Evolutionary conservation across 2,888 invertebrate genomes (phyloP).

Genomic region (Mayetiola destructor): DNA sequence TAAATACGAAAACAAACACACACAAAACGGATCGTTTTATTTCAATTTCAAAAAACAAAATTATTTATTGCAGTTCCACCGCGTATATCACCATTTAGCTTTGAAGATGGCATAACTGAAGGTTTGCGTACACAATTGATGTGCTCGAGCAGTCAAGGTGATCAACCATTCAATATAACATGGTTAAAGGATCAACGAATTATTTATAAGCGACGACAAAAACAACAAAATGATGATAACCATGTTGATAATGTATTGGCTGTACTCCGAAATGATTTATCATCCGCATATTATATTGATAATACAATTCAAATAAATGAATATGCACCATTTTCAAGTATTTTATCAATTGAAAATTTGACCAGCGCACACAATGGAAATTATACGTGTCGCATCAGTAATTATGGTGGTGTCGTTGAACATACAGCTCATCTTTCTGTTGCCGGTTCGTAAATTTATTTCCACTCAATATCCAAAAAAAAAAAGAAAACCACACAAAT

Average conservation of each 20-base stretch:
- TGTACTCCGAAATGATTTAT: too few species aligned
- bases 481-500: neutral
- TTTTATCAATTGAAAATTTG: constrained; percentile 35
- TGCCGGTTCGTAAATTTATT: constrained; percentile 34
- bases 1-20: neutral
- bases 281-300: neutral
- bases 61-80: constrained; percentile 51
- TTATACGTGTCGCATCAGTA: constrained; percentile 34
- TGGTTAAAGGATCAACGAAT: constrained; percentile 38
- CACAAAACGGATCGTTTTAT: neutral
- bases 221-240: constrained; percentile 16
- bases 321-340: constrained; percentile 40
- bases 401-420: constrained; percentile 37
- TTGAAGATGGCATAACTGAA: constrained; percentile 61
- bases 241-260: too few species aligned
- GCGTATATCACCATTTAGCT: constrained; percentile 67
- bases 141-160: constrained; percentile 43
- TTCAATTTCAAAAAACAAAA: neutral
- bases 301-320: constrained; percentile 37
- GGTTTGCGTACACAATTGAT: constrained; percentile 63
- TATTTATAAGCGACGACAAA: constrained; percentile 25
- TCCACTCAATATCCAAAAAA: neutral
- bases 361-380: constrained; percentile 36
- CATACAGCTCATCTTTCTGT: constrained; percentile 41
- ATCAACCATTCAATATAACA: constrained; percentile 41